Base-by-base conservation (phyloP, 1,140 invertebrate genomes). In the Planococcus citri region DNA sequence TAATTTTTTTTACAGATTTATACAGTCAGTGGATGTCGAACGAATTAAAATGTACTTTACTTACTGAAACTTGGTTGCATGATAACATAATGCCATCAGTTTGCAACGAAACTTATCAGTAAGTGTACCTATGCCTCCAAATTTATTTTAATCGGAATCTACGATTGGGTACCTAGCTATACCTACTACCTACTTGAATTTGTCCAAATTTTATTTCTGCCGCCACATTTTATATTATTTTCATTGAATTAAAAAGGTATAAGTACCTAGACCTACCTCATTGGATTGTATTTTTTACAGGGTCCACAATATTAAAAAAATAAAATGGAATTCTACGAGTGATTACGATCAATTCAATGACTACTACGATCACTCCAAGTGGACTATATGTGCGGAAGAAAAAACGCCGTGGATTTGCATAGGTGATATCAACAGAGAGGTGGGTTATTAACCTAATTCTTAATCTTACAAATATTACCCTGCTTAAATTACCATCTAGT, bases 351-450 rank as follows among this genome's bases (percentile, higher is more conserved):
- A n/a, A 58, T 64, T 64, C 17, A 27, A 20, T 10, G 24, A 25
- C 17, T 25, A 24, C 17, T 81, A 84, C 57, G 94, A 97, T 79
- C 94, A 97, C 78, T 92, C 92, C 0, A 97, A 97, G 78, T 96
- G 93, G 92, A 88, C 90, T 0, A 85, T 95, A 1, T 69, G 25
- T 4, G 20, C 38, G 3, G 21, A 69, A 25, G 3, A n/a, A 29
- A 21, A 68, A 80, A 33, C 81, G 82, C 58, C 41, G 6, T 95
- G 90, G 89, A 83, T 88, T 70, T 97, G 94, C 77, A 85, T 97
- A 14, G 92, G 91, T 14, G 94, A 96, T 77, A 94, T 97, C 22
- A 97, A 97, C 77, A 83, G 94, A 83, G 88, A 89, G 78, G 89
- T 92, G 79, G 82, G 79, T 79, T 57, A 33, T 27, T 68, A 24